Conservation (phyloP, 2,113 vertebrate genomes). For the Ammodytes dubius region DNA sequence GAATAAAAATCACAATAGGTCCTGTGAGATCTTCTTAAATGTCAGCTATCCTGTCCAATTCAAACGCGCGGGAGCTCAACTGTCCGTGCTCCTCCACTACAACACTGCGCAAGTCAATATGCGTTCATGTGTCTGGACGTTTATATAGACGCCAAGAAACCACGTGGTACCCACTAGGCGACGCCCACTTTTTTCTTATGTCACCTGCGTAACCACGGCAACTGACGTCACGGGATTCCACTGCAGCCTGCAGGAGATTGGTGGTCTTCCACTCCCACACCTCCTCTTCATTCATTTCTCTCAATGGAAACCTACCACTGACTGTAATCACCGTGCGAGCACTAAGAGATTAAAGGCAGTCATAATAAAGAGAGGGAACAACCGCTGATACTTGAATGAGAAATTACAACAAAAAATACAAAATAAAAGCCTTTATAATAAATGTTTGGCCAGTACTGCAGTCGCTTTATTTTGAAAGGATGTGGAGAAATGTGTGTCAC, state of each 20-base stretch:
- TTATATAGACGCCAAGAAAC: conserved; percentile 62
- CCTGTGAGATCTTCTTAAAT: not conserved
- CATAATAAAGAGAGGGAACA: not conserved
- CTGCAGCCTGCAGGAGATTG: conserved; percentile 58
- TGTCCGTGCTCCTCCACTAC: not conserved
- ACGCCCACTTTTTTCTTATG: conserved; percentile 42
- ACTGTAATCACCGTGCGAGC: not conserved
- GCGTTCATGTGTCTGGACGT: not conserved
- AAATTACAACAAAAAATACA: no score
- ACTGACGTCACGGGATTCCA: conserved; percentile 83
- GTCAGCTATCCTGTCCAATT: not conserved
- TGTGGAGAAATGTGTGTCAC: conserved; percentile 25
- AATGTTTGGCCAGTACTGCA: not conserved
- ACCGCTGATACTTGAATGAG: not conserved
- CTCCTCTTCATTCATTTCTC: conserved; percentile 27
- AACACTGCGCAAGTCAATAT: not conserved
- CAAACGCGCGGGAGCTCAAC: not conserved
- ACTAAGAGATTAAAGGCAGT: conserved; percentile 16
- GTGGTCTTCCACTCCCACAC: not conserved
- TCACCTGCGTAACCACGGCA: conserved; percentile 74
- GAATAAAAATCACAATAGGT: not conserved
- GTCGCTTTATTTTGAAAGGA: conserved; percentile 26
- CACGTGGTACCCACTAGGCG: conserved; percentile 72
- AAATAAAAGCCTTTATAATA: no score
- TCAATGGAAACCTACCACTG: conserved; percentile 59